phyloP scores from a whole-genome alignment of 1,140 invertebrate species.

The Brachionus sp. region DNA sequence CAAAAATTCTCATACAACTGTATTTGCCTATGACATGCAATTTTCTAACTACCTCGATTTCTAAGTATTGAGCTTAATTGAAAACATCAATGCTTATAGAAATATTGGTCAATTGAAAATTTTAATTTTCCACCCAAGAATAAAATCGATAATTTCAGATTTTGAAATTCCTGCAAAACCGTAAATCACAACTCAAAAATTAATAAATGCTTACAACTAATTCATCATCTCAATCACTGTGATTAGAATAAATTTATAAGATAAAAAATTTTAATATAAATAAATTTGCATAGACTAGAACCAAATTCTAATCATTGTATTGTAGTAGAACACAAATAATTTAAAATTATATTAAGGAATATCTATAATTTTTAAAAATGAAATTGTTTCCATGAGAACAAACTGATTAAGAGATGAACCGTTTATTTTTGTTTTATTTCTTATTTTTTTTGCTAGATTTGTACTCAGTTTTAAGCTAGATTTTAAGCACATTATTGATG shows the following conservation, averaged over 20 bases:
- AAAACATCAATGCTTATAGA: background rate
- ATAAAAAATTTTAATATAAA: conserved; percentile 1
- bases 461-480: background rate
- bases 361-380: background rate
- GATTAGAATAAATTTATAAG: conserved; percentile 5
- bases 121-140: background rate
- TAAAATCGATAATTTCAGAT: background rate
- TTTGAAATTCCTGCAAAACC: background rate
- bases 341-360: background rate
- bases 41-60: background rate
- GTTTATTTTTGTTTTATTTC: conserved; percentile 11
- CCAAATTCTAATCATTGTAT: background rate
- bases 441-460: background rate
- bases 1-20: background rate
- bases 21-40: background rate
- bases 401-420: conserved; percentile 40
- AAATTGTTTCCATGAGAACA: conserved; percentile 41
- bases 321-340: background rate
- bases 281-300: background rate
- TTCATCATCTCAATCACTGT: background rate
- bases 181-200: background rate
- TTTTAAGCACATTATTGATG: background rate
- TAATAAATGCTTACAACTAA: background rate
- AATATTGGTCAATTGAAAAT: background rate
- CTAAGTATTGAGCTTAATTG: background rate